These are phyloP conservation scores for Ctenodactylus gundi DNA, from an alignment of 2,113 vertebrate genomes.

Conservation along the genomic window DNA sequence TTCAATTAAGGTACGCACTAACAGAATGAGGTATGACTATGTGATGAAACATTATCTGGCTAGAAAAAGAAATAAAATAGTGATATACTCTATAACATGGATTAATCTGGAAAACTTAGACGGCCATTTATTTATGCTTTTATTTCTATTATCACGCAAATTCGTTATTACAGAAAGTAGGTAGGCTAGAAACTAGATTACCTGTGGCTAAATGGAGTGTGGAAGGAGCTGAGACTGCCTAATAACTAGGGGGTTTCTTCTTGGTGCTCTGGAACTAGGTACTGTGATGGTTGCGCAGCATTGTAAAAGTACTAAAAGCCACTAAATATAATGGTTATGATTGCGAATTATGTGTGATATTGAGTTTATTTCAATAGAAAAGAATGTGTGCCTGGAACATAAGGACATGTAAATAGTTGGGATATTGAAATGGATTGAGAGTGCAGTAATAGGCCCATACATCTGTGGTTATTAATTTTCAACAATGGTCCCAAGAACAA, in stretches of 20 bases:
- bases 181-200: too few relatives aligned
- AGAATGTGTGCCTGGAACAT: not conserved
- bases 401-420: not conserved
- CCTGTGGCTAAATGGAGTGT: not conserved
- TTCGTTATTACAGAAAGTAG: not conserved
- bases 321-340: not conserved
- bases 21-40: not conserved
- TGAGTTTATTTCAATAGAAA: constrained; percentile 17
- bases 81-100: not conserved
- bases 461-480: not conserved
- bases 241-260: not conserved
- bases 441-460: not conserved
- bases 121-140: not conserved
- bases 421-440: not conserved
- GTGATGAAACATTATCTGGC: not conserved
- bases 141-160: not conserved
- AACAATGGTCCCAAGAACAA: not conserved
- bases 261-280: not conserved
- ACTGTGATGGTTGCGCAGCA: not conserved
- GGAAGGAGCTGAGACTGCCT: not conserved
- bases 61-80: not conserved
- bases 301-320: not conserved
- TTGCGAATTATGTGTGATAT: not conserved
- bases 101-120: not conserved
- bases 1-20: not conserved